Evolutionary conservation across 1,140 invertebrate genomes (phyloP).

Genomic region (Delia radicum): DNA sequence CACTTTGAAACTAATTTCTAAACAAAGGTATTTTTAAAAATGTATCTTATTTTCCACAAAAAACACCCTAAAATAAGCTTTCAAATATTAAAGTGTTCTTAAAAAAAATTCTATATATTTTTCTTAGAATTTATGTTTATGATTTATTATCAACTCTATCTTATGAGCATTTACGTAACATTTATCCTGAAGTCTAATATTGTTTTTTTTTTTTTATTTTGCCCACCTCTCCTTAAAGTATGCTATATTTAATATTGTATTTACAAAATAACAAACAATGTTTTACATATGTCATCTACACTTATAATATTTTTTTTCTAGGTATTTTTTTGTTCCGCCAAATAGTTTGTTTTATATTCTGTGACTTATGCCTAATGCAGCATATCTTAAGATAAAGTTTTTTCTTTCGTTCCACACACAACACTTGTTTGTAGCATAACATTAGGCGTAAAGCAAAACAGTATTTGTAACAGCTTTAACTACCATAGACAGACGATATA

Average conservation of each 20-base stretch:
- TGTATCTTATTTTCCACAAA: too few relatives aligned
- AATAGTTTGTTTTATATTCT: conserved; percentile 1
- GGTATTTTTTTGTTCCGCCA: not conserved
- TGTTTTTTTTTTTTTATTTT: not conserved
- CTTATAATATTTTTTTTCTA: not conserved
- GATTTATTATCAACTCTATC: not conserved
- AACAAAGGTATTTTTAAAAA: too few relatives aligned
- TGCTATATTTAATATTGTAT: not conserved
- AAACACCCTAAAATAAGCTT: too few relatives aligned
- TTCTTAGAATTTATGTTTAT: too few relatives aligned
- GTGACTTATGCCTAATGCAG: not conserved
- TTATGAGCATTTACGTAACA: too few relatives aligned
- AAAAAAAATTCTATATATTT: too few relatives aligned
- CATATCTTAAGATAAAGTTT: conserved; percentile 12
- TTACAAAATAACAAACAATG: not conserved
- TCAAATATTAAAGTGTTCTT: too few relatives aligned
- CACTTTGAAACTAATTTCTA: too few relatives aligned
- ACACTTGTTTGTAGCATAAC: not conserved
- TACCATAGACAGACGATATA: not conserved
- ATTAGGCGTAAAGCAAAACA: conserved; percentile 8
- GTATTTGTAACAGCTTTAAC: not conserved
- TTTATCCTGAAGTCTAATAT: not conserved
- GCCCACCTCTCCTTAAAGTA: not conserved
- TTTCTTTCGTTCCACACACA: not conserved
- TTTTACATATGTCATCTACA: conserved; percentile 10